Conservation (phyloP, 2,888 invertebrate genomes). For the Arenicola marina region DNA sequence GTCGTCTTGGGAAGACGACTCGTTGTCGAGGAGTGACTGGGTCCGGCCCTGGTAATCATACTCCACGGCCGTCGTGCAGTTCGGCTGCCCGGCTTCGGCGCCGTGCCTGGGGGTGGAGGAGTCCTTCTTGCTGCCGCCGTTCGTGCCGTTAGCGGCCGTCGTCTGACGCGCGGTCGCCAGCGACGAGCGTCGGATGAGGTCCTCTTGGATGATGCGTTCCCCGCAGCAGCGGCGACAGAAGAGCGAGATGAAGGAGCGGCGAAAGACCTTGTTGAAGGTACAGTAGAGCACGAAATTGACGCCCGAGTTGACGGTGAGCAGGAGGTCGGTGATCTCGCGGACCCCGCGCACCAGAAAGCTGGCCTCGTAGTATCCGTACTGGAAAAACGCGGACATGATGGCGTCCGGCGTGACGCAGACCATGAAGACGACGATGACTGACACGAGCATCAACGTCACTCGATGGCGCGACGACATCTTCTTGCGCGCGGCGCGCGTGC, state of each 20-base stretch:
- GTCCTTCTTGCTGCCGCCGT: too few species aligned
- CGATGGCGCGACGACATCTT: conserved; percentile 21
- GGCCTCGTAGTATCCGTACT: conserved; percentile 33
- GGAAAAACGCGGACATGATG: conserved; percentile 37
- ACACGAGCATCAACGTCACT: conserved; percentile 38
- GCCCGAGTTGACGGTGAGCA: conserved; percentile 31
- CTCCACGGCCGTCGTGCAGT: too few species aligned
- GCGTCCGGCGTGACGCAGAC: conserved; percentile 39
- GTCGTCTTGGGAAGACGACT: too few species aligned
- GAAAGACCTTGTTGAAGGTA: conserved; percentile 27
- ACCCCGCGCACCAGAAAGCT: conserved; percentile 31
- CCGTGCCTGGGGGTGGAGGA: too few species aligned
- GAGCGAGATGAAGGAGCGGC: conserved; percentile 16
- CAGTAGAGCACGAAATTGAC: conserved; percentile 29
- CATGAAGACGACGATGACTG: conserved; percentile 39
- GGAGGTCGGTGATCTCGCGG: conserved; percentile 38
- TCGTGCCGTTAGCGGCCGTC: background rate
- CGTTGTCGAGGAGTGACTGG: too few species aligned
- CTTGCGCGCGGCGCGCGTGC: conserved; percentile 34
- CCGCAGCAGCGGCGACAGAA: conserved; percentile 19
- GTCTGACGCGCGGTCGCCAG: background rate
- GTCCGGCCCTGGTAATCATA: too few species aligned
- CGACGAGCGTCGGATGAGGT: conserved; percentile 1
- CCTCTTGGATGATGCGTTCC: background rate
- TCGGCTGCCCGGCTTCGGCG: too few species aligned